Evolutionary conservation across 2,888 invertebrate species (phyloP).

Genomic region (Pterostichus niger): DNA sequence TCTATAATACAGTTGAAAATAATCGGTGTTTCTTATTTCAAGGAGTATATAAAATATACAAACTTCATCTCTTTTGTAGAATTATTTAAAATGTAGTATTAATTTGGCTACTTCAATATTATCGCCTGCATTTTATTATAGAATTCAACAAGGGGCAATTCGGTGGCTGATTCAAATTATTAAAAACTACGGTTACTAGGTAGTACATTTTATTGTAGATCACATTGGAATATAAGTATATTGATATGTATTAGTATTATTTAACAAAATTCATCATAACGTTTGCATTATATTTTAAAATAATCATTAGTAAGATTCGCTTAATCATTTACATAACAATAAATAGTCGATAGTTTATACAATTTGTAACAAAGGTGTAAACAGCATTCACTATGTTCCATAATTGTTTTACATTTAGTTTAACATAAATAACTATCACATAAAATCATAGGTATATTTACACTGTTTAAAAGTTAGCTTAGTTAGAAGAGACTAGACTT

Average conservation of each 20-base stretch:
- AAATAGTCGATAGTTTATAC: conserved; percentile 1
- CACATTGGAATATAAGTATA: conserved; percentile 35
- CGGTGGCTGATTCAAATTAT: no score
- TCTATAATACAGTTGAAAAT: no score
- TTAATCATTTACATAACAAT: conserved; percentile 7
- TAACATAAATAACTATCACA: conserved; percentile 30
- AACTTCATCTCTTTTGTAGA: no score
- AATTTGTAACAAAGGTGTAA: conserved; percentile 20
- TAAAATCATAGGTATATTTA: conserved; percentile 34
- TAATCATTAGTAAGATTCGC: conserved; percentile 1
- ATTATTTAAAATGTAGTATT: no score
- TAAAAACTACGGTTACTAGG: no score
- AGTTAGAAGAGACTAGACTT: conserved; percentile 56
- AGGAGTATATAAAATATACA: no score
- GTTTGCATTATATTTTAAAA: conserved; percentile 2
- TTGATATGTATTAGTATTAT: conserved; percentile 37
- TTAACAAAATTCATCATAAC: conserved; percentile 22
- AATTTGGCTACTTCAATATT: no score
- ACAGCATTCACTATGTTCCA: conserved; percentile 20
- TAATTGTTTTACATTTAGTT: conserved; percentile 16
- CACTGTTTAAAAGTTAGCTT: conserved; percentile 30
- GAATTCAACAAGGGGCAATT: no score
- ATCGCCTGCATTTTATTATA: no score
- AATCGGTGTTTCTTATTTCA: no score
- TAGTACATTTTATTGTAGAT: conserved; percentile 22